Percentiles rank a stretch among this genome's conserved stretches.
phyloP scores from a whole-genome alignment of 2,797 vertebrate species.

The Alauda arvensis region DNA sequence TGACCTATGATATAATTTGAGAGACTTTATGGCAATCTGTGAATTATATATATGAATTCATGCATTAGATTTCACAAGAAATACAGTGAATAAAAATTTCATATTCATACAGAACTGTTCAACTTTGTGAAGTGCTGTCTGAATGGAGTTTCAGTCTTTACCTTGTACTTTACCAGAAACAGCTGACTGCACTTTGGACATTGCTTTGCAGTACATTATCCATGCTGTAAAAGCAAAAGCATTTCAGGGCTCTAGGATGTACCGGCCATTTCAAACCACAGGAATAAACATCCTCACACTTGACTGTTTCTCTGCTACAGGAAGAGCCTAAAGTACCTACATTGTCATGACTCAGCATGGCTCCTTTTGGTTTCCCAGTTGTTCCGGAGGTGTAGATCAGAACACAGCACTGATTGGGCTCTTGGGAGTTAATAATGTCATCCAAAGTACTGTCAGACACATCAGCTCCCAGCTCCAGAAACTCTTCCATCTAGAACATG shows the following conservation, averaged over 20 bases:
- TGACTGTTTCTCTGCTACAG: background rate
- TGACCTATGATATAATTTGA: background rate
- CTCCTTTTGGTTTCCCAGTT: conserved; percentile 85
- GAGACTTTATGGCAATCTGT: background rate
- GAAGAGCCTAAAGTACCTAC: conserved; percentile 58
- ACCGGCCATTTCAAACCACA: background rate
- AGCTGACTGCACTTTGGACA: background rate
- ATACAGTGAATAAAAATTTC: background rate
- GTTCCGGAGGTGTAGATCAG: conserved; percentile 89
- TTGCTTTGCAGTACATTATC: background rate
- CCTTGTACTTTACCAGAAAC: background rate
- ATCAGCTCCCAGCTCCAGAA: conserved; percentile 76
- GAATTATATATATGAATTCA: background rate
- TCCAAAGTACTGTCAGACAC: conserved; percentile 76
- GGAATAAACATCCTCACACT: background rate
- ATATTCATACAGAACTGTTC: background rate
- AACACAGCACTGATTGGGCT: conserved; percentile 83
- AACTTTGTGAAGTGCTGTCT: background rate
- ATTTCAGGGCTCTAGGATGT: background rate
- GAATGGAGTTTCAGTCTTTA: background rate
- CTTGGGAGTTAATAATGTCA: conserved; percentile 75
- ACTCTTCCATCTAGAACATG: conserved; percentile 75
- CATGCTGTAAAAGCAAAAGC: background rate
- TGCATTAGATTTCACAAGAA: background rate
- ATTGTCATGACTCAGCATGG: conserved; percentile 91